Percentiles rank a stretch among this genome's conserved stretches.
These are phyloP conservation scores for Chloroceryle aenea DNA, from an alignment of 2,113 vertebrate species.

Conservation along the genomic window DNA sequence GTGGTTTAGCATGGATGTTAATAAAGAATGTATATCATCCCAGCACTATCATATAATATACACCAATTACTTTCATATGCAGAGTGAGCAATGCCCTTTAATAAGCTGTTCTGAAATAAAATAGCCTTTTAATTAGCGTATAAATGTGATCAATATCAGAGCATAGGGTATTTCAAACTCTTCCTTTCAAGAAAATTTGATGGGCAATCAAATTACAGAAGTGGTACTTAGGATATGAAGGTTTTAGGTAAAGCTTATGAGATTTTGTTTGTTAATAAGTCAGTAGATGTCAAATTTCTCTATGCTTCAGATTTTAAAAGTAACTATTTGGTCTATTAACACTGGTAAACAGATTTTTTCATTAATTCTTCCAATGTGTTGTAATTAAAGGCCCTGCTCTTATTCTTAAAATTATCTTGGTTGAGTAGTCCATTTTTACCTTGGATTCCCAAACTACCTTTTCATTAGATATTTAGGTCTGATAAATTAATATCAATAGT, in stretches of 20 bases:
- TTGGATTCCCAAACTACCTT: neutral
- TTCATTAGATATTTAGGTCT: neutral
- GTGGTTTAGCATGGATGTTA: slow-evolving; percentile 11
- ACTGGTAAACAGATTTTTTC: neutral
- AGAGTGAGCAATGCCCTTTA: neutral
- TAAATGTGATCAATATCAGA: slow-evolving; percentile 53
- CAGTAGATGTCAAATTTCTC: neutral
- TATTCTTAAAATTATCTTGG: neutral
- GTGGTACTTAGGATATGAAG: neutral
- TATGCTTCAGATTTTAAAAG: neutral
- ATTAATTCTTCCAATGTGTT: neutral
- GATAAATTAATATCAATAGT: neutral
- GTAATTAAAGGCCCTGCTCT: neutral
- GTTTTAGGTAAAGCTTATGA: neutral
- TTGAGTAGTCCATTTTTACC: neutral
- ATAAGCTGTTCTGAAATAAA: slow-evolving; percentile 12
- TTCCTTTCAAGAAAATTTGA: slow-evolving; percentile 30
- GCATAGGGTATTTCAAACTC: neutral
- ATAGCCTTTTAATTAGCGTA: slow-evolving; percentile 13
- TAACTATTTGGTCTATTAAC: neutral
- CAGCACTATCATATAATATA: slow-evolving; percentile 11
- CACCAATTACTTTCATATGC: slow-evolving; percentile 22
- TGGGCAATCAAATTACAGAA: slow-evolving; percentile 35
- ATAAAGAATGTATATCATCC: slow-evolving; percentile 45
- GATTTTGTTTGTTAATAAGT: neutral